Base-by-base conservation (phyloP, 2,113 vertebrate genomes). In the Strigops habroptila region DNA sequence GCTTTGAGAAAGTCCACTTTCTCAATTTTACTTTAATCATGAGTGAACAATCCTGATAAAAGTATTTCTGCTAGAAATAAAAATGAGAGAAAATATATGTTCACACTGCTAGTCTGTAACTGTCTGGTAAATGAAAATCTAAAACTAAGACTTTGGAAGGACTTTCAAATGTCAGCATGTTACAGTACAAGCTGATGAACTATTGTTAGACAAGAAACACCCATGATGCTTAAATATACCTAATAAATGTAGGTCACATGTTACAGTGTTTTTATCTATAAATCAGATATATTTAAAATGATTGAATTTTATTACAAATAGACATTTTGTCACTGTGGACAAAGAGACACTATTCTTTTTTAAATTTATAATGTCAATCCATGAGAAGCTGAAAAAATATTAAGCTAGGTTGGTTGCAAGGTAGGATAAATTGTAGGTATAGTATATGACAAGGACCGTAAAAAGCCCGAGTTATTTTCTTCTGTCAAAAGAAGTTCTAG, bases 131-230 rank as follows among this genome's bases (percentile, higher is more conserved):
- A 68, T 57, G 39, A 62, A 94, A 88, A 70, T 60, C 12, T 81
- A 80, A 95, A 95, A 2, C 27, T 96, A 51, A 92, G 39, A 71
- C 55, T 92, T 77, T 88, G 35, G 64, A 84, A 79, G 88, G 55
- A 49, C 19, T 59, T 94, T 92, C 33, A 83, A 89, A 85, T 63
- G 9, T 91, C 43, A 79, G 14, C n/a, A 60, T 68, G 52, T 12
- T 48, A 81, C 12, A 94, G 22, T 52, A 84, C 64, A 79, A 90
- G 6, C 24, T 76, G 69, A 86, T 81, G 59, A 91, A 80, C 14
- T 78, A n/a, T 91, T 82, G 82, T 82, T 63, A 92, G 79, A 57
- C 74, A 91, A 95, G 65, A 95, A 94, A 78, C 71, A 77, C 3
- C 13, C 21, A 46, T 35, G 35, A 88, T 70, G 24, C 14, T 60